Evolutionary conservation across 53 echinoderm and acorn worm species (phyloP), one percentile per base, ranked within the genome.

Genomic region (Luidia sarsii): DNA sequence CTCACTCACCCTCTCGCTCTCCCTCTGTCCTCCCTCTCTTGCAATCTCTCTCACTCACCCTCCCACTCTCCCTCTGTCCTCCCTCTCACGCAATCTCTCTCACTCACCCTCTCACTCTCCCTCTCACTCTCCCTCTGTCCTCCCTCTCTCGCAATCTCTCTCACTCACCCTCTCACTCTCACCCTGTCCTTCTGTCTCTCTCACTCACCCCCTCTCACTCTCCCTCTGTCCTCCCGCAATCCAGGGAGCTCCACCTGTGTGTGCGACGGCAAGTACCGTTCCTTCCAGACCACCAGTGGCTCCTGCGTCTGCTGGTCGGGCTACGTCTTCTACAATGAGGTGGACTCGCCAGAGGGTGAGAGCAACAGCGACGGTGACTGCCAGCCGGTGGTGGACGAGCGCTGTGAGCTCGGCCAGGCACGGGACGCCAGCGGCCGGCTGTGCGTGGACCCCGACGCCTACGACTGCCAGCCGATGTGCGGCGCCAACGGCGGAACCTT

Each of bases 251-350:
- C 79, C 7, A 82, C 83, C 32, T 95, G 96, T 65, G 67, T 56
- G 1, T 93, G 96, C 64, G 82, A 61, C 0, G 96, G 96, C 74
- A 80, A 83, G 25, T 92, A 93, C 66, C 85, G 96, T 0, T 90
- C 96, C 55, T 95, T 95, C 93, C 96, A 95, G 81, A 95, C 92
- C 25, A 61, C 86, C 3, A 90, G 94, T 36, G 96, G 96, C 19
- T 93, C 96, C 18, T 95, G 96, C 43, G 93, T 94, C 10, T 95
- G 96, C 73, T 84, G 88, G 90, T 90, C 96, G 1, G 96, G 96
- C 13, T 95, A 93, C 61, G 39, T 93, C 70, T 95, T 56, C 90
- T 95, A 88, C 68, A 88, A 95, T 27, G 96, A 95, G 67, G 66
- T 94, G 0, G 93, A 93, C 67, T 38, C 46, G 8, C 55, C 69